Evolutionary conservation across 2,797 vertebrate genomes (phyloP).

Genomic region (Miichthys miiuy): DNA sequence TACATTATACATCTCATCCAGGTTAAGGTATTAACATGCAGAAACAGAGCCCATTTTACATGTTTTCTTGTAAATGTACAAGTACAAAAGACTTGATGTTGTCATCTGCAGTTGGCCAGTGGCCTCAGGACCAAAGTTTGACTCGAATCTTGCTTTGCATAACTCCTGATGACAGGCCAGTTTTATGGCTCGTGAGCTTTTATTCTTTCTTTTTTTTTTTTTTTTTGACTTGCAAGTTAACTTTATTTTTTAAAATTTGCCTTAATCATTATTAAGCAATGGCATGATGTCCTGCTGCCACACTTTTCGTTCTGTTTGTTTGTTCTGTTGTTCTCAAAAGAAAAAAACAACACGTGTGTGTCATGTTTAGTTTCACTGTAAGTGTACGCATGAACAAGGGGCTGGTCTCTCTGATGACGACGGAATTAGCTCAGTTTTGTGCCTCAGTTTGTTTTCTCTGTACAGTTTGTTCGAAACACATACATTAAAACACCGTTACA

Average conservation of each 20-base stretch:
- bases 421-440: conserved; percentile 65
- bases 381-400: conserved; percentile 74
- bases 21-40: conserved; percentile 57
- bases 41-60: conserved; percentile 51
- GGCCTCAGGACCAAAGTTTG: conserved; percentile 68
- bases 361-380: conserved; percentile 61
- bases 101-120: conserved; percentile 44
- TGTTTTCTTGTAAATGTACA: conserved; percentile 49
- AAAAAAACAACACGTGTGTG: conserved; percentile 30
- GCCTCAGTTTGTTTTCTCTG: conserved; percentile 61
- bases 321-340: conserved; percentile 42
- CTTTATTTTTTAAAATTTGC: conserved; percentile 19
- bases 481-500: conserved; percentile 57
- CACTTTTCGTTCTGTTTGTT: conserved; percentile 45
- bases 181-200: conserved; percentile 81
- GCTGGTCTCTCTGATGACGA: conserved; percentile 81
- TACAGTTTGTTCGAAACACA: conserved; percentile 61
- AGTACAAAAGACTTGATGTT: conserved; percentile 41
- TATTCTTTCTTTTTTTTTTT: conserved; percentile 27
- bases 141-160: conserved; percentile 57
- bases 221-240: conserved; percentile 39
- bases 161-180: conserved; percentile 72
- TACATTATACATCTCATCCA: conserved; percentile 53
- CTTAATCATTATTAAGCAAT: conserved; percentile 40
- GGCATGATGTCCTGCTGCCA: conserved; percentile 62